Evolutionary conservation across 2,113 vertebrate species (phyloP), one percentile per base, ranked within the genome.

Genomic region (Colinus virginianus): DNA sequence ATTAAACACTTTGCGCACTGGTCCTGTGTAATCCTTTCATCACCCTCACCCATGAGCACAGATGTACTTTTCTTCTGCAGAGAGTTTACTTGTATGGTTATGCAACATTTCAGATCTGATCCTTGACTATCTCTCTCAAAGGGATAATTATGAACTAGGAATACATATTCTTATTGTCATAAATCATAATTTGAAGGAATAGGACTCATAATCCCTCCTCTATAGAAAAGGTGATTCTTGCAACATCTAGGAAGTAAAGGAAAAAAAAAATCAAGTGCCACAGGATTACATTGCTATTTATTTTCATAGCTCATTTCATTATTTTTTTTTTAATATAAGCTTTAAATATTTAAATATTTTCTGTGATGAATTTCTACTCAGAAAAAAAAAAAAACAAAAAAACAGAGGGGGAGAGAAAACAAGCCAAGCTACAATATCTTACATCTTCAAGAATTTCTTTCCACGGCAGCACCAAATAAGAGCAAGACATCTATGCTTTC

Each of bases 351-450:
- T 78, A 36, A 43, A 42, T 19, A 18, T 1, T 0, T n/a, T 69
- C 55, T 80, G 8, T 53, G 6, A 23, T 46, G 1, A 70, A 2
- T 70, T 78, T 80, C 51, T 18, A 11, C 46, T 16, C 16, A 16
- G 32, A 68, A 36, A 55, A 30, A 23, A 30, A 11, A 22, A 45
- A 13, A 18, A 23, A 36, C 48, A 30, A 28, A 25, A 11, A 22
- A 45, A 13, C 14, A 23, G 10, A 4, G 13, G 2, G 5, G 12
- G 8, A 3, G 1, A 2, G 7, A 84, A 28, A 67, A 49, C 11
- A 67, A 78, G 13, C 0, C 2, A 6, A 48, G 13, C 3, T 64
- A 43, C 30, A 5, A 8, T 34, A 83, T 42, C 28, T 63, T 72
- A 23, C 14, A 30, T 71, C 42, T 62, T 59, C 45, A 18, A 28